A percentile compares a stretch with the other conserved stretches of the same genome.
phyloP scores from a whole-genome alignment of 2,797 vertebrate species.

The Loriculus beryllinus region DNA sequence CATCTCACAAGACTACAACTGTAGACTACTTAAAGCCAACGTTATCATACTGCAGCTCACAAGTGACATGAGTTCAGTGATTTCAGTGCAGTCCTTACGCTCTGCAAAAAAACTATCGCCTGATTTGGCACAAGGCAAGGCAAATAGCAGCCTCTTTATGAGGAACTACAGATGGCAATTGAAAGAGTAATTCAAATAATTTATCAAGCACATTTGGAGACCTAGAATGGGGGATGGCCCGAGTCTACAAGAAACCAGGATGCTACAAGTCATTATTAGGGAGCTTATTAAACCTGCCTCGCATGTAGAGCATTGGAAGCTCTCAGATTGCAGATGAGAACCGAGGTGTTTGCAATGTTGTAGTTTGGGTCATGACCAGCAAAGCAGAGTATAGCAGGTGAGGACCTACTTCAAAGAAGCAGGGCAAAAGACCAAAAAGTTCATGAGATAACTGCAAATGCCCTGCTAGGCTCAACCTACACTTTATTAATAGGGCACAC shows the following conservation, averaged over 20 bases:
- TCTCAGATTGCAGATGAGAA: neutral
- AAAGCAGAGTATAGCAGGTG: neutral
- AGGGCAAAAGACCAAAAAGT: neutral
- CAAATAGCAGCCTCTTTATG: constrained; percentile 75
- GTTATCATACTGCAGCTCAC: constrained; percentile 52
- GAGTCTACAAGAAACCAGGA: neutral
- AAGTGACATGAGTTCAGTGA: constrained; percentile 71
- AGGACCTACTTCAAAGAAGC: neutral
- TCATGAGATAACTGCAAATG: neutral
- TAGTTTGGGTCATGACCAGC: neutral
- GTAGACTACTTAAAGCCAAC: constrained; percentile 47
- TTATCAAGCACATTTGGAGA: constrained; percentile 68
- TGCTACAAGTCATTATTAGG: constrained; percentile 36
- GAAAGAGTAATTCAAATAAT: constrained; percentile 67
- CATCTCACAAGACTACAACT: constrained; percentile 35
- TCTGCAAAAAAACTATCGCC: constrained; percentile 64
- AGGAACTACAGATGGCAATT: constrained; percentile 74
- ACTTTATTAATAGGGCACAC: neutral
- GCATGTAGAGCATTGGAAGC: neutral
- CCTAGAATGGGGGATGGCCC: constrained; percentile 52
- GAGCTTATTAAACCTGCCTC: constrained; percentile 20
- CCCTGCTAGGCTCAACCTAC: neutral
- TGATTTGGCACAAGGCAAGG: constrained; percentile 64
- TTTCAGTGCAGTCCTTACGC: constrained; percentile 70
- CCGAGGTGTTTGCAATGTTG: neutral